Base-by-base conservation (phyloP, 2,888 invertebrate genomes). In the Xylocampa areola region DNA sequence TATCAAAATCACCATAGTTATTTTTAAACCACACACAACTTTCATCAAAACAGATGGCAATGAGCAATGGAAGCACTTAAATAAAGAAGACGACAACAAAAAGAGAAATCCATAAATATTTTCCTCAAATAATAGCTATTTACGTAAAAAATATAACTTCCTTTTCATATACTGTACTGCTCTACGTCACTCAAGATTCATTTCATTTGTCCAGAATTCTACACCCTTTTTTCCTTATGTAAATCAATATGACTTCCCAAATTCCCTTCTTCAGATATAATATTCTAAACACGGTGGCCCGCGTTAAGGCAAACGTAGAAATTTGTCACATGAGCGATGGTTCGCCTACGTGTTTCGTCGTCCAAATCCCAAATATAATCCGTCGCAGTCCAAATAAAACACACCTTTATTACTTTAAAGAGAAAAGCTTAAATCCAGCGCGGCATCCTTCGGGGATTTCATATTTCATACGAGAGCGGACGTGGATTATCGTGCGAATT, bases 281-380 rank as follows among this genome's bases (percentile, higher is more conserved):
- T 93, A 94, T 94, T 93, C 94, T 89, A 91, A 92, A 91, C 94
- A 93, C 93, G 94, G 81, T 82, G 83, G 80, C 80, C 85, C 88
- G 88, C 91, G 93, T 92, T 92, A 92, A 92, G 91, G 93, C 92
- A 93, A 93, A 93, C 91, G 93, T 89, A 92, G 91, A 93, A 94
- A 94, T 94, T 94, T 94, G 93, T 94, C 93, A 94, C 93, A 93
- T 94, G 93, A 94, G 93, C 92, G 93, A 94, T 94, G 93, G 94
- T 90, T 89, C 90, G 92, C 89, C 92, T 92, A 93, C 94, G 94
- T 94, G 94, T 92, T 90, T 86, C 90, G 87, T 84, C 85, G 85
- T 86, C 88, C 88, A 90, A 91, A 92, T 94, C 91, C 91, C 91
- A 87, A 92, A 91, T 90, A 92, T 92, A 93, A 93, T 92, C 91